phyloP scores from a whole-genome alignment of 2,113 vertebrate genomes.

The Malurus elegans region DNA sequence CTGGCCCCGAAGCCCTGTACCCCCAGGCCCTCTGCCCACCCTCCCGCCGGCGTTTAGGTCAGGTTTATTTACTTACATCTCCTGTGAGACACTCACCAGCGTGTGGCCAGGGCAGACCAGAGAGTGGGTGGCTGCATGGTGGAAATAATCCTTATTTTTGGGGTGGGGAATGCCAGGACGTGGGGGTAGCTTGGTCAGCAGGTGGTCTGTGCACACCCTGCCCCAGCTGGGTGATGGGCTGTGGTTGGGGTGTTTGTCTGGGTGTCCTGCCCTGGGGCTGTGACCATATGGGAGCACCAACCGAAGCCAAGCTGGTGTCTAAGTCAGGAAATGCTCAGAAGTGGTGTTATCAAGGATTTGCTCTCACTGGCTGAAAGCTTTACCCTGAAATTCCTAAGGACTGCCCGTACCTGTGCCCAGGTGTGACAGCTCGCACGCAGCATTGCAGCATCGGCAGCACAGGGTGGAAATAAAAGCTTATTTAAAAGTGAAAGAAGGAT shows the following conservation, averaged over 20 bases:
- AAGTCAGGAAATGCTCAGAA: neutral
- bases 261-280: fast-evolving
- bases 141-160: neutral
- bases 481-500: neutral
- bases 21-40: fast-evolving
- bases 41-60: fast-evolving
- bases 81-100: fast-evolving
- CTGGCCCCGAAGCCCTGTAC: neutral
- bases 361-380: neutral
- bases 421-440: fast-evolving
- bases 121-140: fast-evolving
- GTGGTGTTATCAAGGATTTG: neutral
- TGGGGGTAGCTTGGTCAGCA: no score
- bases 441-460: fast-evolving
- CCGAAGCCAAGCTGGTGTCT: fast-evolving
- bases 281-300: fast-evolving
- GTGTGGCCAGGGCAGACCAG: fast-evolving
- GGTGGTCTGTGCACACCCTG: fast-evolving
- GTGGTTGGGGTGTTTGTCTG: fast-evolving
- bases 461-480: neutral
- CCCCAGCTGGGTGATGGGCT: fast-evolving
- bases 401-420: fast-evolving
- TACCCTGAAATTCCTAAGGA: neutral
- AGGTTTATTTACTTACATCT: neutral
- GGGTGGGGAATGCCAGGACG: fast-evolving